phyloP scores from a whole-genome alignment of 2,888 invertebrate genomes.

The Empis stercorea region DNA sequence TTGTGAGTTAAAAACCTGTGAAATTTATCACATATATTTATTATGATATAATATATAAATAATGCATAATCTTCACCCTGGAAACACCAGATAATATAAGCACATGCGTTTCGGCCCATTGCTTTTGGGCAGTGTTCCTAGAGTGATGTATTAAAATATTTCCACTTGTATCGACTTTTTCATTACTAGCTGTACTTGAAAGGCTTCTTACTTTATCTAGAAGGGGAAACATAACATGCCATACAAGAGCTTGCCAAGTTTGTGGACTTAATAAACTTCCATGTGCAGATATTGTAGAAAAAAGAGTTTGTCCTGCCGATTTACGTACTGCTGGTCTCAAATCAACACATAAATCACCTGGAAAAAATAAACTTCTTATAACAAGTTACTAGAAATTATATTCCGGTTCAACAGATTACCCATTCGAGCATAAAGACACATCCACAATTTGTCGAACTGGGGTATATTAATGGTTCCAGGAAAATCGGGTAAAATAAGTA shows the following conservation, averaged over 20 bases:
- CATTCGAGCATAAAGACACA: constrained; percentile 81
- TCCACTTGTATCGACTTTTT: constrained; percentile 72
- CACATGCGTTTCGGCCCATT: constrained; percentile 97
- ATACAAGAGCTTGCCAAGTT: constrained; percentile 89
- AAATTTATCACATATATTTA: background rate
- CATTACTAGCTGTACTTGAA: constrained; percentile 51
- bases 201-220: constrained; percentile 74
- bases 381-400: too few relatives aligned
- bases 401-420: too few relatives aligned
- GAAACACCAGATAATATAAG: constrained; percentile 83
- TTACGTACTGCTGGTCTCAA: constrained; percentile 90
- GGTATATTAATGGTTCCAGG: constrained; percentile 74
- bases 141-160: constrained; percentile 97
- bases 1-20: constrained; percentile 68
- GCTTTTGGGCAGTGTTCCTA: constrained; percentile 95
- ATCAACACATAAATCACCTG: constrained; percentile 86
- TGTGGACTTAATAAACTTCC: constrained; percentile 73
- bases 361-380: too few relatives aligned
- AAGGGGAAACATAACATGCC: constrained; percentile 92
- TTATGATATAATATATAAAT: background rate
- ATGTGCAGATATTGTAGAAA: constrained; percentile 94
- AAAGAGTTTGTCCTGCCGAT: constrained; percentile 93
- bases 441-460: constrained; percentile 88
- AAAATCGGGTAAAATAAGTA: constrained; percentile 68
- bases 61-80: constrained; percentile 41